Evolutionary conservation across 1,140 invertebrate genomes (phyloP).

Genomic region (Drosophila busckii): DNA sequence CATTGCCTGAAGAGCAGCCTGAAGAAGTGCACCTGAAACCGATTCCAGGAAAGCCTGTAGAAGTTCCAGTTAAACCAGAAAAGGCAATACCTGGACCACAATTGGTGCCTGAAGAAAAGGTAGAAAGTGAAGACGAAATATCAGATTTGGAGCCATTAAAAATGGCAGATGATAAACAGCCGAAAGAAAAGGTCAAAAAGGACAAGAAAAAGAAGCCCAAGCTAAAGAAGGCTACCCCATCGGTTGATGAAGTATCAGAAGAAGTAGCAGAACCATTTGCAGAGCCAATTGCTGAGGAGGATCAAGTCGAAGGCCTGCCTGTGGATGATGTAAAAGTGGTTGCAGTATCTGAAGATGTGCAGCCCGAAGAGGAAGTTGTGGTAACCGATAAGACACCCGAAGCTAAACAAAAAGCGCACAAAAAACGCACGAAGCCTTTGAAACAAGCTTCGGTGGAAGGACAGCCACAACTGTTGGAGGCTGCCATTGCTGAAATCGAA

Average conservation of each 20-base stretch:
- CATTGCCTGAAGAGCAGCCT: conserved; percentile 77
- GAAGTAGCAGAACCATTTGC: conserved; percentile 64
- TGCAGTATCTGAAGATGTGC: conserved; percentile 63
- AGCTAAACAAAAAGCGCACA: conserved; percentile 69
- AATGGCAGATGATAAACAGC: conserved; percentile 46
- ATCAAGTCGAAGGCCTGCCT: conserved; percentile 68
- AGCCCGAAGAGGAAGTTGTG: conserved; percentile 60
- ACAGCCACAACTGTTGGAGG: conserved; percentile 66
- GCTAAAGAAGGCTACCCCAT: conserved; percentile 64
- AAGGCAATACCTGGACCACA: conserved; percentile 68
- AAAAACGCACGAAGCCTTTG: conserved; percentile 71
- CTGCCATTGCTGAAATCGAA: conserved; percentile 62
- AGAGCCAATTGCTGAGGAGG: conserved; percentile 78
- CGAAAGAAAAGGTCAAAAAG: conserved; percentile 62
- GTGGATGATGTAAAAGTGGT: conserved; percentile 67
- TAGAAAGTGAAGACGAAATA: conserved; percentile 53
- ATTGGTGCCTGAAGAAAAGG: conserved; percentile 57
- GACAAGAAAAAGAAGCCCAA: conserved; percentile 77
- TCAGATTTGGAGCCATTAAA: conserved; percentile 55
- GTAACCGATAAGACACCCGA: conserved; percentile 52
- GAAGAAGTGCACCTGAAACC: conserved; percentile 80
- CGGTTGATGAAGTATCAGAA: conserved; percentile 69
- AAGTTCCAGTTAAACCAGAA: conserved; percentile 50
- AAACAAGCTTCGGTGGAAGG: conserved; percentile 68
- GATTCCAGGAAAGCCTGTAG: conserved; percentile 73